Percentiles rank a stretch among this genome's conserved stretches.
These are phyloP conservation scores for Piprites chloris DNA, from an alignment of 2,113 vertebrate species.

Conservation along the genomic window DNA sequence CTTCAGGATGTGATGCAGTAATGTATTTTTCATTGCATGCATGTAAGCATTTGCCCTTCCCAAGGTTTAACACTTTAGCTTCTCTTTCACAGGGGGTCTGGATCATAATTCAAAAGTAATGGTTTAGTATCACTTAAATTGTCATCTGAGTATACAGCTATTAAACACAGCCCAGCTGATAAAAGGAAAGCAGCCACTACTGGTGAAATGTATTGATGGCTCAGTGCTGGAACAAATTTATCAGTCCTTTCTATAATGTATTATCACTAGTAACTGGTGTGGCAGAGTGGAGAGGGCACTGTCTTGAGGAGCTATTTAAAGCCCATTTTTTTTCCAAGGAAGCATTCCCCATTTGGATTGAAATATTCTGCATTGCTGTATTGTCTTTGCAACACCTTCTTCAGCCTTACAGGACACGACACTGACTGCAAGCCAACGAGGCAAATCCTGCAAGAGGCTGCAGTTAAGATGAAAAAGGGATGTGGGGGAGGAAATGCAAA, in stretches of 20 bases:
- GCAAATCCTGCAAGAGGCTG: neutral
- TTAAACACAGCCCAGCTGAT: neutral
- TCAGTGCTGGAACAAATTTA: neutral
- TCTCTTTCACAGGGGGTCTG: neutral
- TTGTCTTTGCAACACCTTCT: neutral
- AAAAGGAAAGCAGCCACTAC: neutral
- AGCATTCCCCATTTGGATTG: neutral
- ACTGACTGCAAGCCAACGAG: neutral
- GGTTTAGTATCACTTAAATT: neutral
- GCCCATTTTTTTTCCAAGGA: neutral
- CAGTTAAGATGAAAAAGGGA: neutral
- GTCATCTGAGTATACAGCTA: slow-evolving; percentile 12
- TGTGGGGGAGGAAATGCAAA: neutral
- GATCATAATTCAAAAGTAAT: slow-evolving; percentile 9
- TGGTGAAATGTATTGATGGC: neutral
- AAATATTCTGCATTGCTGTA: neutral
- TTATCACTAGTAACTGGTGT: neutral
- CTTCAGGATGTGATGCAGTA: neutral
- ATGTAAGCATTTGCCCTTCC: neutral
- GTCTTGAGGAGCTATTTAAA: neutral
- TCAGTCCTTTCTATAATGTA: neutral
- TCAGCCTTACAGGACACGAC: neutral
- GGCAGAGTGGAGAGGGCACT: neutral
- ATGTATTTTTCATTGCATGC: neutral
- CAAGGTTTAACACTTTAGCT: neutral